A percentile compares a stretch with the other conserved stretches of the same genome.
Evolutionary conservation across 2,888 invertebrate species (phyloP).

Genomic region (Helobdella robusta): DNA sequence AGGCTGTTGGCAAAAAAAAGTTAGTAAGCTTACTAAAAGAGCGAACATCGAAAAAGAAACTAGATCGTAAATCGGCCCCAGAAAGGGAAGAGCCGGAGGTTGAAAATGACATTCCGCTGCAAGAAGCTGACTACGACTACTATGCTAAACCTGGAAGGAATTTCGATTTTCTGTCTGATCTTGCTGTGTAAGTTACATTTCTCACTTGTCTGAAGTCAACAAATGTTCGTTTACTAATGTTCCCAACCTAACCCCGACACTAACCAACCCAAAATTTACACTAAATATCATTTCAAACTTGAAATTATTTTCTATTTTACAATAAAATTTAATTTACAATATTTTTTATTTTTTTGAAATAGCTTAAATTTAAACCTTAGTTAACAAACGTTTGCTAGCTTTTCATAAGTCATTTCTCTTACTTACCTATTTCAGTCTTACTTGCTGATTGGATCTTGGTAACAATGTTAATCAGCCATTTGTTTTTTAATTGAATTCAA

Average conservation of each 20-base stretch:
- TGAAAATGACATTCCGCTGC: constrained; percentile 34
- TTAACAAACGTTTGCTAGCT: background rate
- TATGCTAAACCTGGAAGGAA: constrained; percentile 35
- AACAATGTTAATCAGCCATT: too few relatives aligned
- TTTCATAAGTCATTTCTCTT: too few relatives aligned
- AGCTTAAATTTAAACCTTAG: background rate
- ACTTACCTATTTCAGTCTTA: background rate
- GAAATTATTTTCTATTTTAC: too few relatives aligned
- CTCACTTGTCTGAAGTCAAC: background rate
- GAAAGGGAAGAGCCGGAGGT: constrained; percentile 4
- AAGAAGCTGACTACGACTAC: constrained; percentile 38
- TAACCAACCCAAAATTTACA: too few relatives aligned
- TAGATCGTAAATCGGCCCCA: too few relatives aligned
- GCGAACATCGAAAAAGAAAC: constrained; percentile 16
- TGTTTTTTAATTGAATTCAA: too few relatives aligned
- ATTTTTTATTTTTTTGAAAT: too few relatives aligned
- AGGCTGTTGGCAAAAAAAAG: constrained; percentile 27
- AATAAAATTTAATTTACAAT: too few relatives aligned
- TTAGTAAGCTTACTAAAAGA: constrained; percentile 27
- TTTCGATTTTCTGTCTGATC: constrained; percentile 33
- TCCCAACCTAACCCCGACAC: background rate
- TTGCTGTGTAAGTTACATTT: constrained; percentile 15
- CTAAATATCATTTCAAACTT: too few relatives aligned
- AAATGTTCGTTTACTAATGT: background rate
- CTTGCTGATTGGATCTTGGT: too few relatives aligned